A percentile compares a stretch with the other conserved stretches of the same genome.
Conservation (phyloP, 2,113 vertebrate genomes). For the Embiotoca jacksoni region DNA sequence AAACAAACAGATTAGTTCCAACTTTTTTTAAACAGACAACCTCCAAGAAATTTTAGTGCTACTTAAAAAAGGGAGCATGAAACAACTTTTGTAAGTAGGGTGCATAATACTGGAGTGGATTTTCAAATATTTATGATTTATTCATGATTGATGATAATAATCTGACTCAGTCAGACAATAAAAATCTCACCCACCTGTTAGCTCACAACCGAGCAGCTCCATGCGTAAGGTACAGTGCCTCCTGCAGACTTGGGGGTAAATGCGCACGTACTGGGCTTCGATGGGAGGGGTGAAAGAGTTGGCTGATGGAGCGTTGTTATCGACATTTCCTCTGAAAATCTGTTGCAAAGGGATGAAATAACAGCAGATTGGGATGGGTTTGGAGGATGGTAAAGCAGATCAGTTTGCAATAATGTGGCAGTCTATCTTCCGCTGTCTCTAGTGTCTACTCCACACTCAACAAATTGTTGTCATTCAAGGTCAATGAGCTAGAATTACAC, state of each 20-base stretch:
- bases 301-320: constrained; percentile 96
- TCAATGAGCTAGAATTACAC: constrained; percentile 78
- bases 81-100: background rate
- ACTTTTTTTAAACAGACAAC: background rate
- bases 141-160: constrained; percentile 2
- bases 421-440: constrained; percentile 59
- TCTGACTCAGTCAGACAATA: background rate
- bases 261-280: constrained; percentile 93
- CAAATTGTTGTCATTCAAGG: constrained; percentile 81
- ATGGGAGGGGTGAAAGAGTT: constrained; percentile 98
- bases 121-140: constrained; percentile 12
- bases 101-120: background rate
- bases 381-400: constrained; percentile 42
- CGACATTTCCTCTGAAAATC: constrained; percentile 96
- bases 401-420: constrained; percentile 50
- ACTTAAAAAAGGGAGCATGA: constrained; percentile 7
- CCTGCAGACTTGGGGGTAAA: constrained; percentile 97
- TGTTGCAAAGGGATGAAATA: constrained; percentile 72
- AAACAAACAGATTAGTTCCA: constrained; percentile 5
- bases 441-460: constrained; percentile 68
- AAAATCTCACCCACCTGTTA: constrained; percentile 86
- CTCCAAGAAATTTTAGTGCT: background rate
- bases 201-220: constrained; percentile 97
- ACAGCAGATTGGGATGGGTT: constrained; percentile 36
- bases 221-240: constrained; percentile 96